Evolutionary conservation across 2,888 invertebrate genomes (phyloP).

Genomic region (Germaria angustata): DNA sequence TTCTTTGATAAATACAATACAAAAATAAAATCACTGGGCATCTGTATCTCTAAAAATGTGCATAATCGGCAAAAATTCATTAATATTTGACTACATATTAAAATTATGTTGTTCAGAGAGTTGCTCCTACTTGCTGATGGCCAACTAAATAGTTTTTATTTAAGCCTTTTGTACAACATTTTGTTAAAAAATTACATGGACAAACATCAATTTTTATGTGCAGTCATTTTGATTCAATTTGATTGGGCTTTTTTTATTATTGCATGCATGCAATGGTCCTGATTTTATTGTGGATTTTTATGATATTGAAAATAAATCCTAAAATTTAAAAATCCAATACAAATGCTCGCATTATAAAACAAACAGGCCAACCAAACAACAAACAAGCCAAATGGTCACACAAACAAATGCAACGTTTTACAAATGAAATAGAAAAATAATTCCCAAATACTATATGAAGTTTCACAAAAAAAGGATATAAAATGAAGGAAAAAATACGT

Average conservation of each 20-base stretch:
- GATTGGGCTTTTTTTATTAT: conserved; percentile 28
- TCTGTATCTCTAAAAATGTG: not conserved
- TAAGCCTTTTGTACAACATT: conserved; percentile 10
- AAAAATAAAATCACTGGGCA: not conserved
- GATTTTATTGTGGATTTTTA: conserved; percentile 57
- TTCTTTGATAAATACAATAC: not conserved
- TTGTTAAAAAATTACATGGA: conserved; percentile 9
- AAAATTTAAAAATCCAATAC: conserved; percentile 49
- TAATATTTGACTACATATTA: conserved; percentile 32
- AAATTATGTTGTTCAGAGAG: conserved; percentile 25
- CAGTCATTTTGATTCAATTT: conserved; percentile 60
- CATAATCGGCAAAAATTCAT: conserved; percentile 43
- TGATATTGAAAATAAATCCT: conserved; percentile 64
- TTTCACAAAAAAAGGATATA: conserved; percentile 3
- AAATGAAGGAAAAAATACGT: conserved; percentile 2
- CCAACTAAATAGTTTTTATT: conserved; percentile 14
- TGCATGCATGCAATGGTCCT: conserved; percentile 47
- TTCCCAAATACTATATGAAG: conserved; percentile 22
- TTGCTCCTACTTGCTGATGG: conserved; percentile 8
- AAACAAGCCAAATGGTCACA: not conserved
- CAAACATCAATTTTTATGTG: conserved; percentile 56
- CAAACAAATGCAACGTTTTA: conserved; percentile 8
- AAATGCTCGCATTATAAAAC: conserved; percentile 38
- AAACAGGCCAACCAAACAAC: not conserved
- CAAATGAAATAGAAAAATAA: conserved; percentile 43